These are phyloP conservation scores for Chloroceryle inda DNA, from an alignment of 2,797 vertebrate genomes.

Conservation along the genomic window DNA sequence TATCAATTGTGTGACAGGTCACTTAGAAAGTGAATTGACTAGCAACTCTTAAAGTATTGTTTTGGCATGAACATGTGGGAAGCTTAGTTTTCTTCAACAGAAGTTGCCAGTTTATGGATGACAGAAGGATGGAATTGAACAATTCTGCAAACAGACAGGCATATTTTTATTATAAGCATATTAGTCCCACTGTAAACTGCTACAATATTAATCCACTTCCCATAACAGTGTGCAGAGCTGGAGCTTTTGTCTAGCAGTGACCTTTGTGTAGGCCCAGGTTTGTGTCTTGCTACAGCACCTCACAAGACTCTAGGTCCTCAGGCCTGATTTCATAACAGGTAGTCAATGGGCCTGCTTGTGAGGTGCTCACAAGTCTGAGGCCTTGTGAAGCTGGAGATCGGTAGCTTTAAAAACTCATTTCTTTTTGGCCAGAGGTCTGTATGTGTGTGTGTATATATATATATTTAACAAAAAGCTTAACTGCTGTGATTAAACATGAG, in stretches of 20 bases:
- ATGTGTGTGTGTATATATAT: not conserved
- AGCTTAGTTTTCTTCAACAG: not conserved
- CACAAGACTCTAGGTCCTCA: not conserved
- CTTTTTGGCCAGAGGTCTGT: not conserved
- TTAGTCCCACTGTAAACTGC: not conserved
- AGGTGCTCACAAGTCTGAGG: not conserved
- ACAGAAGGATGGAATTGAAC: not conserved
- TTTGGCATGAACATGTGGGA: not conserved
- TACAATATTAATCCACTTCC: not conserved
- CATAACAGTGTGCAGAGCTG: not conserved
- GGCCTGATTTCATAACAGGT: not conserved
- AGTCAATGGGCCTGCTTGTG: not conserved
- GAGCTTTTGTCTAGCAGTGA: not conserved
- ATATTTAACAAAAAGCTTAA: not conserved
- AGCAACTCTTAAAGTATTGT: not conserved
- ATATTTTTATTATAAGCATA: not conserved
- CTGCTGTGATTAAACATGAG: not conserved
- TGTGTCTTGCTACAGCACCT: not conserved
- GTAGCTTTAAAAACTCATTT: not conserved
- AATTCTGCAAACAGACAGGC: not conserved
- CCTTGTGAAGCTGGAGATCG: not conserved
- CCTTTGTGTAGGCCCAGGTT: not conserved
- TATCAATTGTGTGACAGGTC: not conserved
- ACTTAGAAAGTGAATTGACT: not conserved
- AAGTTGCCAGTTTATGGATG: not conserved